phyloP scores from a whole-genome alignment of 1,140 invertebrate genomes.

The Schlechtendalia chinensis region DNA sequence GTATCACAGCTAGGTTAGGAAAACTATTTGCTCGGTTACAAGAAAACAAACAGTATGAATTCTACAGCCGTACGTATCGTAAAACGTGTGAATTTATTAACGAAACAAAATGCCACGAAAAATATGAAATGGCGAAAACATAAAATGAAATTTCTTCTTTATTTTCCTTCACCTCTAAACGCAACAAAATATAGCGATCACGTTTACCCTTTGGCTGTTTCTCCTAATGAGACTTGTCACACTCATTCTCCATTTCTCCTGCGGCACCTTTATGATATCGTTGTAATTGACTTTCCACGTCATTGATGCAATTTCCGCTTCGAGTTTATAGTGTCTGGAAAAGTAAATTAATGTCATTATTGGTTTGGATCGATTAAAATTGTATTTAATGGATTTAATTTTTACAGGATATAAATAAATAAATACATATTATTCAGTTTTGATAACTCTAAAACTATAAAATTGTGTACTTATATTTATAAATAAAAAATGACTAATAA shows the following conservation, averaged over 20 bases:
- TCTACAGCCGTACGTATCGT: not conserved
- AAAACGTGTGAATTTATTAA: not conserved
- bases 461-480: too few relatives aligned
- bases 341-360: conserved; percentile 29
- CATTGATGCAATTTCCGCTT: conserved; percentile 92
- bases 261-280: conserved; percentile 63
- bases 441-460: too few relatives aligned
- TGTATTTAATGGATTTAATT: too few relatives aligned
- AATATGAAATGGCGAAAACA: not conserved
- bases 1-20: too few relatives aligned
- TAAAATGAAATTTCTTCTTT: conserved; percentile 4
- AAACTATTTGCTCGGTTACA: too few relatives aligned
- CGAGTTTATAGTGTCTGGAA: conserved; percentile 84
- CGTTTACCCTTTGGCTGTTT: conserved; percentile 65
- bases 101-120: too few relatives aligned
- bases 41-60: too few relatives aligned
- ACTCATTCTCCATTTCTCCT: conserved; percentile 62
- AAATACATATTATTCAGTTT: too few relatives aligned
- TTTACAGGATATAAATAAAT: too few relatives aligned
- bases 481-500: too few relatives aligned
- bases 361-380: too few relatives aligned
- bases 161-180: not conserved
- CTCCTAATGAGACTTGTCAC: conserved; percentile 64
- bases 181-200: not conserved
- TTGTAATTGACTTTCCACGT: conserved; percentile 88